A percentile compares a stretch with the other conserved stretches of the same genome.
Conservation (phyloP, 2,113 vertebrate genomes). For the Bos taurus region DNA sequence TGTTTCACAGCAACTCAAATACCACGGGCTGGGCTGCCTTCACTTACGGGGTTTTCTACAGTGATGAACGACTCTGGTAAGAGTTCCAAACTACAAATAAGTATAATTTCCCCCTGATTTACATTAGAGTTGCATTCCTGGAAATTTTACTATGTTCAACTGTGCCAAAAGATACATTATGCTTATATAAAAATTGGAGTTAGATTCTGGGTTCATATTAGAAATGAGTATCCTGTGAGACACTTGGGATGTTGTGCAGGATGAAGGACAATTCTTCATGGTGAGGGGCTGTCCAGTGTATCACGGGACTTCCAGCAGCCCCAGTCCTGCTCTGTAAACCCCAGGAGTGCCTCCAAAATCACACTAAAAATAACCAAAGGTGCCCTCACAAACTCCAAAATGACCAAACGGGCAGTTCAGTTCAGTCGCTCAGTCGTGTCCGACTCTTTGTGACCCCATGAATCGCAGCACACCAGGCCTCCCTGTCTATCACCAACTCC, state of each 20-base stretch:
- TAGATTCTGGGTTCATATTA: slow-evolving; percentile 17
- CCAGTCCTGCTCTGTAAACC: neutral
- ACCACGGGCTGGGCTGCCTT: slow-evolving; percentile 66
- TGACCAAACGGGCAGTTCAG: neutral
- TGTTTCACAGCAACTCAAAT: slow-evolving; percentile 55
- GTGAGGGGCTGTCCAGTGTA: neutral
- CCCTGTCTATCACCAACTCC: too few species aligned
- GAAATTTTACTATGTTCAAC: slow-evolving; percentile 55
- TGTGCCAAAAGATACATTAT: slow-evolving; percentile 50
- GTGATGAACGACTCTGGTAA: slow-evolving; percentile 32
- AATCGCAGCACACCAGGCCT: too few species aligned
- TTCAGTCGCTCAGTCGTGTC: too few species aligned
- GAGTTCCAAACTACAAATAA: slow-evolving; percentile 60
- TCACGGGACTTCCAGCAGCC: neutral
- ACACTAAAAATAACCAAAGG: neutral
- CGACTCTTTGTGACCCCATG: too few species aligned
- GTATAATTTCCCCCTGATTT: slow-evolving; percentile 60
- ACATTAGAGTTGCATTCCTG: slow-evolving; percentile 57
- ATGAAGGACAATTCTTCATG: neutral
- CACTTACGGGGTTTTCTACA: slow-evolving; percentile 37
- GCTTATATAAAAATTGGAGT: slow-evolving; percentile 43
- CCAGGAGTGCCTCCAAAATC: neutral
- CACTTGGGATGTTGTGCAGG: neutral
- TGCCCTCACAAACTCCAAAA: neutral
- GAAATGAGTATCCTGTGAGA: neutral